Conservation (phyloP, 2,888 invertebrate species). For the Diaphora mendica region DNA sequence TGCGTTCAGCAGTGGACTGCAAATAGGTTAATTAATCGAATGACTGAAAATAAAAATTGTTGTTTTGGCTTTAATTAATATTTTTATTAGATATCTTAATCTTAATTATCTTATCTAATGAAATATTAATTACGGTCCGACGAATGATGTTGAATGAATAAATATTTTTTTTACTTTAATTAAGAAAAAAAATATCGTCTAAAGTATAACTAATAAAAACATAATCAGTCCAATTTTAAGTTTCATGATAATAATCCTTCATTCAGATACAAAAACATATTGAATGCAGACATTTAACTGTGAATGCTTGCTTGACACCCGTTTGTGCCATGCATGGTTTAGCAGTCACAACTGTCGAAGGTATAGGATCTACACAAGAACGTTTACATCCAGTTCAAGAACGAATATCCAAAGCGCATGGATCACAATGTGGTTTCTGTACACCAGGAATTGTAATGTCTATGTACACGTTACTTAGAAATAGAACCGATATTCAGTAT, state of each 20-base stretch:
- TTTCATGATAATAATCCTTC: not conserved
- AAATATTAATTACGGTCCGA: too few relatives aligned
- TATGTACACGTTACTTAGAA: conserved; percentile 95
- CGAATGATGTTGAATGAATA: too few relatives aligned
- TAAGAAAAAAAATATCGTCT: not conserved
- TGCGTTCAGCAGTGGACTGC: too few relatives aligned
- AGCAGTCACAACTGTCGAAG: conserved; percentile 97
- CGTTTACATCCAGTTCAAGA: conserved; percentile 95
- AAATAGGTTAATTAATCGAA: not conserved
- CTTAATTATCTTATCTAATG: too few relatives aligned
- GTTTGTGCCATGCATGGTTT: conserved; percentile 94
- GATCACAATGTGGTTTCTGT: conserved; percentile 98
- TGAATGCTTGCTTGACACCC: conserved; percentile 96
- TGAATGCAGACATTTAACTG: conserved; percentile 88
- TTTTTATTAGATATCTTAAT: too few relatives aligned
- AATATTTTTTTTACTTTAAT: not conserved
- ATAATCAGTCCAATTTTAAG: not conserved
- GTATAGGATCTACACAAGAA: conserved; percentile 93
- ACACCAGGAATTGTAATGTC: conserved; percentile 99
- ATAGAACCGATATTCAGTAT: conserved; percentile 90
- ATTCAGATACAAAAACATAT: not conserved
- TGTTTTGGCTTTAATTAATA: not conserved
- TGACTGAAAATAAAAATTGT: not conserved
- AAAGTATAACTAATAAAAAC: not conserved
- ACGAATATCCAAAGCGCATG: conserved; percentile 95